Conservation (phyloP, 2,888 invertebrate genomes). For the Drosophila monieri region DNA sequence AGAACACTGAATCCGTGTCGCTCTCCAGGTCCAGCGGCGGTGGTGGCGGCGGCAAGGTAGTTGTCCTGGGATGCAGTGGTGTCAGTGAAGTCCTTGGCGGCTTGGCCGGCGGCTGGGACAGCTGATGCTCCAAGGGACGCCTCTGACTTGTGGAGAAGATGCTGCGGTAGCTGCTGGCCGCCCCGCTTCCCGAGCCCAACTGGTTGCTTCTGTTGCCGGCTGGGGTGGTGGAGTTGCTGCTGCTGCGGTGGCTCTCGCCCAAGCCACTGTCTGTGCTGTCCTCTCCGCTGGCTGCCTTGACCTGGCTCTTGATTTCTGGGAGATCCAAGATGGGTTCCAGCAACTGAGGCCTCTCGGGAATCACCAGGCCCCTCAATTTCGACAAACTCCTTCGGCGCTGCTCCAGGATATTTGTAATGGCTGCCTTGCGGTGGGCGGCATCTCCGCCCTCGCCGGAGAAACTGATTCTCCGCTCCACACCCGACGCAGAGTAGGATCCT, state of each 20-base stretch:
- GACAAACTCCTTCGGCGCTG: slow-evolving; percentile 92
- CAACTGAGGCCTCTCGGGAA: slow-evolving; percentile 89
- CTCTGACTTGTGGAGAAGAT: slow-evolving; percentile 60
- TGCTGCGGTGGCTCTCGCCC: slow-evolving; percentile 63
- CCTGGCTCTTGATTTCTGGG: slow-evolving; percentile 92
- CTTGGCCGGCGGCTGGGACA: slow-evolving; percentile 79
- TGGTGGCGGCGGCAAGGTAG: slow-evolving; percentile 49
- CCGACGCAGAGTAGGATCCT: slow-evolving; percentile 63
- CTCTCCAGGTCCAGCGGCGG: slow-evolving; percentile 78
- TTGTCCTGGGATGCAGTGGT: slow-evolving; percentile 39
- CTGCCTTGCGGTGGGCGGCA: slow-evolving; percentile 86
- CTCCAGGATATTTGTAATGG: slow-evolving; percentile 90
- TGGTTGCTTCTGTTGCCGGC: slow-evolving; percentile 6
- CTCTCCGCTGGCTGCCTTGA: slow-evolving; percentile 82
- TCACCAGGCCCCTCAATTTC: slow-evolving; percentile 93
- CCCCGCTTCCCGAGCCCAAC: neutral
- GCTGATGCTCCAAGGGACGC: slow-evolving; percentile 66
- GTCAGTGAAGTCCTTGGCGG: slow-evolving; percentile 82
- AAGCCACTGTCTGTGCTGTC: slow-evolving; percentile 79
- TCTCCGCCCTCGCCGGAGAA: slow-evolving; percentile 80
- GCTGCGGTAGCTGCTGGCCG: slow-evolving; percentile 73
- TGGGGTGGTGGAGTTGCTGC: slow-evolving; percentile 6
- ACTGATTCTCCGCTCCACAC: slow-evolving; percentile 82
- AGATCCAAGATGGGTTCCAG: slow-evolving; percentile 88
- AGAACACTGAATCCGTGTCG: slow-evolving; percentile 95